A percentile compares a stretch with the other conserved stretches of the same genome.
These are phyloP conservation scores for Brachionus sp. DNA, from an alignment of 1,140 invertebrate species.

Conservation along the genomic window DNA sequence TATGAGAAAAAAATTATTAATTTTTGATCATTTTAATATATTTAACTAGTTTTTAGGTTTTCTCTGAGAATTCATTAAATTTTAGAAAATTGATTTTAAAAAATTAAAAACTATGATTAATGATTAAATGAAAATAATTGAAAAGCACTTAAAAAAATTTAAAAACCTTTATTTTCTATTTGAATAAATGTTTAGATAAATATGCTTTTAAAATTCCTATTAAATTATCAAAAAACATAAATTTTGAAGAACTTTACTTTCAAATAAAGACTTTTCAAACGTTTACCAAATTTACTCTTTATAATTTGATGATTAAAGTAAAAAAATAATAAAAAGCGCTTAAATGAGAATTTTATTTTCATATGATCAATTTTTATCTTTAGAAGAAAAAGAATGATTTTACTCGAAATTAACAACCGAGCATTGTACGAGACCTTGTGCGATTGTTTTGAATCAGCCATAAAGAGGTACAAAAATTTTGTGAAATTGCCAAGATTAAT, in stretches of 20 bases:
- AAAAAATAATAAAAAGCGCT: background rate
- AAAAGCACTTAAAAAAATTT: background rate
- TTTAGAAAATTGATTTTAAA: too few species aligned
- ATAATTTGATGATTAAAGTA: conserved; percentile 11
- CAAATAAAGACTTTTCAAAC: background rate
- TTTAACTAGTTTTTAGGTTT: too few species aligned
- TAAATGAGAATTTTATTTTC: background rate
- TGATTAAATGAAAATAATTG: background rate
- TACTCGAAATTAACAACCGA: conserved; percentile 96
- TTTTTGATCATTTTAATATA: too few species aligned
- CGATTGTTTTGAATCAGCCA: conserved; percentile 79
- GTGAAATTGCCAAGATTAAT: conserved; percentile 48
- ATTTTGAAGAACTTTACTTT: background rate
- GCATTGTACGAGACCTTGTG: conserved; percentile 91
- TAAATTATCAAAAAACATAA: background rate
- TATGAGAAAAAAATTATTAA: too few species aligned
- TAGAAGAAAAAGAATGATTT: conserved; percentile 72
- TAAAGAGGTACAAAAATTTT: background rate
- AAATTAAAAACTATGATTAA: too few species aligned
- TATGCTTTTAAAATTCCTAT: background rate
- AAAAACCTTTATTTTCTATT: background rate
- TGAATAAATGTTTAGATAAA: conserved; percentile 10
- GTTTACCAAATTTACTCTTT: background rate
- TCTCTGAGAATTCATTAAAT: too few species aligned
- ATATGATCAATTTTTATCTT: background rate